These are phyloP conservation scores for Labroides dimidiatus DNA, from an alignment of 2,797 vertebrate genomes.

Conservation along the genomic window DNA sequence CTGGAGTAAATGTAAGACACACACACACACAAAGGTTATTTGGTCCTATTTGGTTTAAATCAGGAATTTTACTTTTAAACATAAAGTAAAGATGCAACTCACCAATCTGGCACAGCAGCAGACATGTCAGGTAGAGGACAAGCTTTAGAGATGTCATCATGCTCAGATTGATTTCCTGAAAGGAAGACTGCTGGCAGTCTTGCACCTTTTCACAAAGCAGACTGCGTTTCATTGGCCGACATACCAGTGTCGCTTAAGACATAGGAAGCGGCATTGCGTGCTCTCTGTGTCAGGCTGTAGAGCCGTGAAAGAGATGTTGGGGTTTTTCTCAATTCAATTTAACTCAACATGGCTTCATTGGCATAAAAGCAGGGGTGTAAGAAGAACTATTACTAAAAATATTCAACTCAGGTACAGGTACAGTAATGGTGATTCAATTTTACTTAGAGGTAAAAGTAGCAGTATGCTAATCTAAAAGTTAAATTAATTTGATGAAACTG, in stretches of 20 bases:
- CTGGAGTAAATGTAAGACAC: conserved; percentile 2
- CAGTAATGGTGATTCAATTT: no score
- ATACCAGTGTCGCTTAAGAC: background rate
- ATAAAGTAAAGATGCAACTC: background rate
- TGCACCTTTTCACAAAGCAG: background rate
- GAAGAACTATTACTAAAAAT: no score
- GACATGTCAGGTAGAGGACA: conserved; percentile 24
- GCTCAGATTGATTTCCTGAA: background rate
- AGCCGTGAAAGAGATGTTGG: background rate
- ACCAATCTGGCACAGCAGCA: conserved; percentile 18
- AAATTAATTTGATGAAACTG: no score
- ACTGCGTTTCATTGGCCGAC: conserved; percentile 9
- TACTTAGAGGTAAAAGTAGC: no score
- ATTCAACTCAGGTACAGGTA: no score
- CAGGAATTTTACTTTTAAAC: no score
- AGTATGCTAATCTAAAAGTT: no score
- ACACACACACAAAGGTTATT: no score
- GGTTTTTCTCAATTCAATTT: background rate
- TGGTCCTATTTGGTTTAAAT: no score
- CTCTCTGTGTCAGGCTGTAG: background rate
- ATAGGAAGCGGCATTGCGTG: background rate
- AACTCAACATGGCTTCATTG: no score
- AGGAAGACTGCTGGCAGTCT: background rate
- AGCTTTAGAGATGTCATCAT: conserved; percentile 19
- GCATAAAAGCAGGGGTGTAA: no score